Evolutionary conservation across 2,797 vertebrate genomes (phyloP).

Genomic region (Pantherophis vulpinus): DNA sequence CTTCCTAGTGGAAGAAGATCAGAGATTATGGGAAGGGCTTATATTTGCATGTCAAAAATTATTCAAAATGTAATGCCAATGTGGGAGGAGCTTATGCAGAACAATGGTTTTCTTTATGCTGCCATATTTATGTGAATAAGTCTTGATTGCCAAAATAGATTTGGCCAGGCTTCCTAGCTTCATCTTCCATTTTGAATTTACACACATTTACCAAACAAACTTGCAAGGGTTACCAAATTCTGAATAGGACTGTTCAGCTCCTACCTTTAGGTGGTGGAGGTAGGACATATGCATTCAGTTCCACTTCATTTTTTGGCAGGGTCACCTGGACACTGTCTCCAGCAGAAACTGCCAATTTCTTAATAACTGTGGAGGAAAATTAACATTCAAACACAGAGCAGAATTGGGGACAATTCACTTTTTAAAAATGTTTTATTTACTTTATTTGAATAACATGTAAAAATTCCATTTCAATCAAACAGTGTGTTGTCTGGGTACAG

Average conservation of each 20-base stretch:
- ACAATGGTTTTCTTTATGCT: background rate
- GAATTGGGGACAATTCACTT: background rate
- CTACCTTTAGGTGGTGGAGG: conserved; percentile 79
- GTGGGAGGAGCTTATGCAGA: background rate
- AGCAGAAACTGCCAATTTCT: conserved; percentile 92
- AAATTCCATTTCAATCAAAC: too few species aligned
- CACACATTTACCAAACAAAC: background rate
- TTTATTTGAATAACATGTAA: too few species aligned
- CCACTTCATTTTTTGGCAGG: conserved; percentile 86
- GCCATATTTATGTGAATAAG: background rate
- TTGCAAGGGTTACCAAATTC: background rate
- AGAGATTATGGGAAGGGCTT: conserved; percentile 42
- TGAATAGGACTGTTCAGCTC: background rate
- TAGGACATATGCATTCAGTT: conserved; percentile 91
- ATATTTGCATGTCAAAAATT: background rate
- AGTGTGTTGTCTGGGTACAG: too few species aligned
- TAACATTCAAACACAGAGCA: conserved; percentile 24
- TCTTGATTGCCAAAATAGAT: background rate
- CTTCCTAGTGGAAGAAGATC: conserved; percentile 73
- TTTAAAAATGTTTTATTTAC: too few species aligned
- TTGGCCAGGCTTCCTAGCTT: background rate
- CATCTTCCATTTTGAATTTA: background rate
- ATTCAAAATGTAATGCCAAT: background rate
- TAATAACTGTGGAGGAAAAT: conserved; percentile 66
- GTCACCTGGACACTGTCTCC: conserved; percentile 91